Conservation (phyloP, 2,113 vertebrate species). For the Nettapus auritus region DNA sequence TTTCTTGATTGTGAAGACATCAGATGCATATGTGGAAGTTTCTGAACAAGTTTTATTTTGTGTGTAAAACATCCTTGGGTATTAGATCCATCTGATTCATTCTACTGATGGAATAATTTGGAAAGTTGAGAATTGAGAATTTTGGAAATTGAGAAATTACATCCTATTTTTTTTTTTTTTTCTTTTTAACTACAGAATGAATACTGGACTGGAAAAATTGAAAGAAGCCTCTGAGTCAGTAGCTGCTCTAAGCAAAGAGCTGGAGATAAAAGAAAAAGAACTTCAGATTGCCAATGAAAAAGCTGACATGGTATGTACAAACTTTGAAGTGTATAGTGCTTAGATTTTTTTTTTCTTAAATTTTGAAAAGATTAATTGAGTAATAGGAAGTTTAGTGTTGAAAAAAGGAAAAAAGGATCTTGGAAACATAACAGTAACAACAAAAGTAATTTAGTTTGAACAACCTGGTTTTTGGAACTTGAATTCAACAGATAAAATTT, state of each 20-base stretch:
- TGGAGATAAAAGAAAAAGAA: slow-evolving; percentile 93
- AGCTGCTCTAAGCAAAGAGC: slow-evolving; percentile 87
- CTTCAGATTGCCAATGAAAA: slow-evolving; percentile 91
- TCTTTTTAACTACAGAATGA: slow-evolving; percentile 82
- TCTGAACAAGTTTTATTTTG: neutral
- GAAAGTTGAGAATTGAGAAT: neutral
- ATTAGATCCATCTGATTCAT: neutral
- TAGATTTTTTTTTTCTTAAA: neutral
- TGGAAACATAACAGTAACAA: neutral
- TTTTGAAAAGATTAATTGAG: neutral
- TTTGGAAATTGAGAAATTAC: neutral
- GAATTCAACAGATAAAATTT: neutral
- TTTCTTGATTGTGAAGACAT: neutral
- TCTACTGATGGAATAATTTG: neutral
- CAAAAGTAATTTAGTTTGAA: neutral
- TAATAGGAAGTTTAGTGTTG: neutral
- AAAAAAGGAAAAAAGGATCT: neutral
- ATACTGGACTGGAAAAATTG: slow-evolving; percentile 92
- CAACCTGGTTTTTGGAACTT: neutral
- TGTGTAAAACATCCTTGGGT: neutral
- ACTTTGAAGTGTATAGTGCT: neutral
- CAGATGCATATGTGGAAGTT: neutral
- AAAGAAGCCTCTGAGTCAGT: slow-evolving; percentile 95
- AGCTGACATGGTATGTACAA: slow-evolving; percentile 87
- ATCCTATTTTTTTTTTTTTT: neutral